Conservation (phyloP, 2,888 invertebrate species). For the Plagiodera versicolora region DNA sequence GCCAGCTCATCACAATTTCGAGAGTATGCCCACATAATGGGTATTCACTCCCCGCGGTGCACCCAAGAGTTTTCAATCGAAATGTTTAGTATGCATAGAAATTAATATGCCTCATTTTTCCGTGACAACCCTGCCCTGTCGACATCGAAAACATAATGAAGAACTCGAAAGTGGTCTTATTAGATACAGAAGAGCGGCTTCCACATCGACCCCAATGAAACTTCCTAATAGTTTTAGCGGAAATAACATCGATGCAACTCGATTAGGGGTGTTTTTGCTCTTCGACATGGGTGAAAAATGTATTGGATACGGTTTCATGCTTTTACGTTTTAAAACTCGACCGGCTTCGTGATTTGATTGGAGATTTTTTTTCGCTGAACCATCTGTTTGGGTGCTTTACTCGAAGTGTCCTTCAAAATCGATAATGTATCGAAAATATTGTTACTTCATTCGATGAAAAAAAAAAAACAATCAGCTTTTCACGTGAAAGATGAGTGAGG, state of each 20-base stretch:
- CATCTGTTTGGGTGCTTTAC: conserved; percentile 15
- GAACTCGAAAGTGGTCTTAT: conserved; percentile 15
- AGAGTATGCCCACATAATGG: not conserved
- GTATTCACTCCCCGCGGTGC: not conserved
- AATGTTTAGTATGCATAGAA: conserved; percentile 4
- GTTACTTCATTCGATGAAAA: too few relatives aligned
- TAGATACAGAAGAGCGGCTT: conserved; percentile 18
- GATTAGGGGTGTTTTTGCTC: conserved; percentile 24
- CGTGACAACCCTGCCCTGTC: not conserved
- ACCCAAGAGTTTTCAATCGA: not conserved
- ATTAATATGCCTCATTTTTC: conserved; percentile 13
- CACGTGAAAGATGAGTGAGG: too few relatives aligned
- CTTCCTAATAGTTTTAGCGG: conserved; percentile 26
- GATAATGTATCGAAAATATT: too few relatives aligned
- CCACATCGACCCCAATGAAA: conserved; percentile 15
- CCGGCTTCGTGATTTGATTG: conserved; percentile 21
- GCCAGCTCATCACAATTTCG: too few relatives aligned
- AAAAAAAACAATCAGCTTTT: too few relatives aligned
- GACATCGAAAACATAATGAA: conserved; percentile 6
- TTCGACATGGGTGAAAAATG: conserved; percentile 33
- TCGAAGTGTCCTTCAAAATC: conserved; percentile 7
- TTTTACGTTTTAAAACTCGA: conserved; percentile 17
- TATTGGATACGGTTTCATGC: conserved; percentile 38
- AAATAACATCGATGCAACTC: conserved; percentile 25
- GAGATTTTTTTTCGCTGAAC: conserved; percentile 17